A percentile compares a stretch with the other conserved stretches of the same genome.
Conservation (phyloP, 2,797 vertebrate species). For the Steatocranus sp. region DNA sequence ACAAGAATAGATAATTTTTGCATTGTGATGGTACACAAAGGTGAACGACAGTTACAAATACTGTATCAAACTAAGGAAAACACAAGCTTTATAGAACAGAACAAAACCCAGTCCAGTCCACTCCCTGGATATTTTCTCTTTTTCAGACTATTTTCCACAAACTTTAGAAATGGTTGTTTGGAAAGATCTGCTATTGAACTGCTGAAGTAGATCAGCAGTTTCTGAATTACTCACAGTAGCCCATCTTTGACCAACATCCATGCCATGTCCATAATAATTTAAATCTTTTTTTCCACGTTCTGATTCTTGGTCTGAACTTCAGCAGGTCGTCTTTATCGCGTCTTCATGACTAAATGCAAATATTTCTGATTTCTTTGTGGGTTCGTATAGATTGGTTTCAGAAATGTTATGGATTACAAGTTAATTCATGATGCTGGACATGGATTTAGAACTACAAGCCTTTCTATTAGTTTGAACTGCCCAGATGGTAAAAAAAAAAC, state of each 20-base stretch:
- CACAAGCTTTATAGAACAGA: neutral
- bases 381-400: neutral
- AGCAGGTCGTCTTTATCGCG: neutral
- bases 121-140: neutral
- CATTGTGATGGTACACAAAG: neutral
- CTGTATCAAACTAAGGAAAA: neutral
- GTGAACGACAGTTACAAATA: neutral
- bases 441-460: neutral
- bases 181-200: neutral
- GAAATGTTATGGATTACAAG: neutral
- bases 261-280: neutral
- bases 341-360: neutral
- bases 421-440: neutral
- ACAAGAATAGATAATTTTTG: neutral
- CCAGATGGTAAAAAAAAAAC: neutral
- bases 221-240: neutral
- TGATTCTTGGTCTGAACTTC: neutral
- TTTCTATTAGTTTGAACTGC: neutral
- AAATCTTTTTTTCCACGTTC: neutral
- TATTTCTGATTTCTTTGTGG: neutral
- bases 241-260: rapidly evolving
- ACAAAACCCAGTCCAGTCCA: neutral
- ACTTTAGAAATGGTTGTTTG: neutral
- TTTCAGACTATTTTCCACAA: neutral
- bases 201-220: neutral